Evolutionary conservation across 2,113 vertebrate genomes (phyloP).

Genomic region (Garra rufa): DNA sequence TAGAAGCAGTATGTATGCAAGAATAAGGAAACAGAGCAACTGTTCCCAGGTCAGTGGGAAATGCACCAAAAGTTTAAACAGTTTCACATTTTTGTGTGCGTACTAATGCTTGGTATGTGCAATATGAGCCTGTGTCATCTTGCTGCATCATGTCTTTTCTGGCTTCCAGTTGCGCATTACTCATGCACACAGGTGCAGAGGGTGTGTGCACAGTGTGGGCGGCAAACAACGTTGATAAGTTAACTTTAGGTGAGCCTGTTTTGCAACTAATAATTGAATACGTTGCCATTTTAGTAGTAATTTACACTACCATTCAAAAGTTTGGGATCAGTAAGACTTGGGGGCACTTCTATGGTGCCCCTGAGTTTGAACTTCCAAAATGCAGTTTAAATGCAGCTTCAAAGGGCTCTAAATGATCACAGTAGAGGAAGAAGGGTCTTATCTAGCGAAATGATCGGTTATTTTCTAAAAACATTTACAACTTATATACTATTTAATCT

Average conservation of each 20-base stretch:
- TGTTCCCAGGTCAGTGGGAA: slow-evolving; percentile 6
- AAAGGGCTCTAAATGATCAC: no score
- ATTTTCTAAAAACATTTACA: no score
- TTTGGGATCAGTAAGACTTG: no score
- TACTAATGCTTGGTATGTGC: slow-evolving; percentile 32
- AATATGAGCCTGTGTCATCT: slow-evolving; percentile 71
- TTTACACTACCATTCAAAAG: no score
- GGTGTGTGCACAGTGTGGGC: not conserved
- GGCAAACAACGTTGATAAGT: not conserved
- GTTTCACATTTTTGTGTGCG: slow-evolving; percentile 1
- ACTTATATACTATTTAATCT: no score
- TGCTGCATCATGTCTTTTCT: slow-evolving; percentile 69
- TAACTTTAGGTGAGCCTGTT: not conserved
- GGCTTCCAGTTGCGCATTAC: slow-evolving; percentile 25
- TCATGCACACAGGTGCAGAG: slow-evolving; percentile 46
- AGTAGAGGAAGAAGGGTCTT: no score
- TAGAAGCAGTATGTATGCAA: not conserved
- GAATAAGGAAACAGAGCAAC: not conserved
- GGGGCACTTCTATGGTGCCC: no score
- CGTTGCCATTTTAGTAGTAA: not conserved
- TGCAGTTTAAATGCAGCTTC: no score
- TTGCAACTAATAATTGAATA: not conserved
- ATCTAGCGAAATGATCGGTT: no score
- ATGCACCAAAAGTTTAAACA: slow-evolving; percentile 6
- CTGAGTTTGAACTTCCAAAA: no score